Percentiles rank a stretch among this genome's conserved stretches.
Conservation (phyloP, 2,113 vertebrate species). For the Lycaon pictus region DNA sequence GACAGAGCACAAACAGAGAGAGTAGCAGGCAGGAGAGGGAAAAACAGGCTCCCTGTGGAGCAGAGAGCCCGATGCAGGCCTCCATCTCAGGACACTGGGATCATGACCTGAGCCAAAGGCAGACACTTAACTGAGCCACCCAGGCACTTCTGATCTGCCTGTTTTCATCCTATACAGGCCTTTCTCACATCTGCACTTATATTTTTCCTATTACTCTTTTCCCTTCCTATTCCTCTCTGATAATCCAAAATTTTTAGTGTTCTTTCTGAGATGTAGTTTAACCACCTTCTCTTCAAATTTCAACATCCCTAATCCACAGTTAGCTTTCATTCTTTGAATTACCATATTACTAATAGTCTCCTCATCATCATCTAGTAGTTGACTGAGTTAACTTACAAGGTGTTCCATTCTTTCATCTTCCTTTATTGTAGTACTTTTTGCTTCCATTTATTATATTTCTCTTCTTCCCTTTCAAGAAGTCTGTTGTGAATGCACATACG, state of each 20-base stretch:
- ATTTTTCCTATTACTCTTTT: constrained; percentile 15
- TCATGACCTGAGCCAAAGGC: too few relatives aligned
- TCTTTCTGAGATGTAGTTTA: neutral
- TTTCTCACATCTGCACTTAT: neutral
- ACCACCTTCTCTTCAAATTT: neutral
- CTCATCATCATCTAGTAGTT: neutral
- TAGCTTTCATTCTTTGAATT: neutral
- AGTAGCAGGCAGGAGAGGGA: too few relatives aligned
- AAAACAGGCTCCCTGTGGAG: too few relatives aligned
- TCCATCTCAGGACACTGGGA: too few relatives aligned
- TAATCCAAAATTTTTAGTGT: neutral
- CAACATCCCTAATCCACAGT: neutral
- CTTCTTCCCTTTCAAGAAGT: neutral
- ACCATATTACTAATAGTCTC: neutral
- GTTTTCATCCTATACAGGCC: neutral
- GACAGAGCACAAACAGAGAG: too few relatives aligned
- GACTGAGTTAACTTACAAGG: neutral
- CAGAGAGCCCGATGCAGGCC: too few relatives aligned
- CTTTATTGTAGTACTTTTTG: constrained; percentile 8
- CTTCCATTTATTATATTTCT: constrained; percentile 3
- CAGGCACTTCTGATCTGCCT: neutral
- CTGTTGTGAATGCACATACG: neutral
- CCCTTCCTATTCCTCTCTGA: neutral
- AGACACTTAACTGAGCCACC: too few relatives aligned
- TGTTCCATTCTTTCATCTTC: neutral